Conservation (phyloP, 1,140 invertebrate species). For the Tenebrio molitor region DNA sequence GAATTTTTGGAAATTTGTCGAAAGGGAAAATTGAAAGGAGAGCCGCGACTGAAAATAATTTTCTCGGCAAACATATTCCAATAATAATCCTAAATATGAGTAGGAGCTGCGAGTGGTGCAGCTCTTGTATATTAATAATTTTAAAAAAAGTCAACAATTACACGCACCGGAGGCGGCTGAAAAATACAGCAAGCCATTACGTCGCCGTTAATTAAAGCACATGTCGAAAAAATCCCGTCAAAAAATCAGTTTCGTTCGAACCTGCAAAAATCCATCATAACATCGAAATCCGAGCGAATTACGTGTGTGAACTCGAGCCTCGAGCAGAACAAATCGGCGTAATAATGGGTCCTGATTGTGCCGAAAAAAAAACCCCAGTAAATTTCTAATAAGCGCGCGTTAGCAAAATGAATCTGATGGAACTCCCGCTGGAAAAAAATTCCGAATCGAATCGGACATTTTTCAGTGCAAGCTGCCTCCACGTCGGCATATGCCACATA, state of each 20-base stretch:
- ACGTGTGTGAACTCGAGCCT: constrained; percentile 8
- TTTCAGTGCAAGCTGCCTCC: neutral
- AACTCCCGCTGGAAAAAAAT: constrained; percentile 19
- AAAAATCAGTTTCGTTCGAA: no score
- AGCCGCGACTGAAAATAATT: no score
- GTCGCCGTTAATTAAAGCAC: neutral
- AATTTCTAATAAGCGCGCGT: constrained; percentile 15
- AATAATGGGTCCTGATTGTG: neutral
- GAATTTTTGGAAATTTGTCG: no score
- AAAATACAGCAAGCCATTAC: no score
- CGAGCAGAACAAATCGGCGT: constrained; percentile 6
- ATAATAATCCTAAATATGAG: no score
- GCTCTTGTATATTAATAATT: no score
- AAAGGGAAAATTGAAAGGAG: no score
- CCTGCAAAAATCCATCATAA: neutral
- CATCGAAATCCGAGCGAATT: neutral
- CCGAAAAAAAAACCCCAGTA: constrained; percentile 17
- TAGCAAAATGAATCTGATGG: neutral
- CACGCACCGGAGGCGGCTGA: no score
- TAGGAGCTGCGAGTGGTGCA: no score
- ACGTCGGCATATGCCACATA: constrained; percentile 38
- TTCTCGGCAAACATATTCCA: no score
- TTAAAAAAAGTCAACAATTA: no score
- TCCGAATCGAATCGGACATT: constrained; percentile 25
- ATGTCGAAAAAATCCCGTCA: no score